phyloP scores from a whole-genome alignment of 2,797 vertebrate genomes.

The Esox lucius region DNA sequence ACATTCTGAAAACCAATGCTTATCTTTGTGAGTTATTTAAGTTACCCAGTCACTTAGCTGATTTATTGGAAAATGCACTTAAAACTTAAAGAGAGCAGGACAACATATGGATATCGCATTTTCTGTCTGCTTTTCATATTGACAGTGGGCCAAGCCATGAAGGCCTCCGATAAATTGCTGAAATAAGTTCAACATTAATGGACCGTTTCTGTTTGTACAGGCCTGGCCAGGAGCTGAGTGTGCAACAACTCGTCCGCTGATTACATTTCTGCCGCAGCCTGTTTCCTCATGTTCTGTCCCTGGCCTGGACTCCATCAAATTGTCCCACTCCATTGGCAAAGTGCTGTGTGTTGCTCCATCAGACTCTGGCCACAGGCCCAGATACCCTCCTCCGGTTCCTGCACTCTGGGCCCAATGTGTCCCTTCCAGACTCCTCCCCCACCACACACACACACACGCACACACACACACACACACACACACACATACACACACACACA shows the following conservation, averaged over 20 bases:
- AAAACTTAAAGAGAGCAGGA: not conserved
- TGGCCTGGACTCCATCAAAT: constrained; percentile 30
- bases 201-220: constrained; percentile 38
- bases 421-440: constrained; percentile 1
- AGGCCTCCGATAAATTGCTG: constrained; percentile 46
- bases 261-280: constrained; percentile 39
- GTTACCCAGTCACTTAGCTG: not conserved
- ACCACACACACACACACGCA: not conserved
- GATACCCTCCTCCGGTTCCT: constrained; percentile 26
- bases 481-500: not conserved
- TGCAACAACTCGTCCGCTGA: constrained; percentile 19
- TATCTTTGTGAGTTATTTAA: not conserved
- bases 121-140: not conserved
- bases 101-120: constrained; percentile 39
- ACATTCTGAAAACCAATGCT: not conserved
- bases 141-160: constrained; percentile 36
- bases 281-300: constrained; percentile 46
- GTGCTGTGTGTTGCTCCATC: constrained; percentile 23
- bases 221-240: constrained; percentile 51
- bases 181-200: constrained; percentile 43
- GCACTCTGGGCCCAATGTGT: constrained; percentile 22
- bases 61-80: constrained; percentile 12
- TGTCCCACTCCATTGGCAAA: constrained; percentile 44
- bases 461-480: not conserved
- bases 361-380: constrained; percentile 32